Conservation (phyloP, 2,797 vertebrate species). For the Scomberomorus guttatus region DNA sequence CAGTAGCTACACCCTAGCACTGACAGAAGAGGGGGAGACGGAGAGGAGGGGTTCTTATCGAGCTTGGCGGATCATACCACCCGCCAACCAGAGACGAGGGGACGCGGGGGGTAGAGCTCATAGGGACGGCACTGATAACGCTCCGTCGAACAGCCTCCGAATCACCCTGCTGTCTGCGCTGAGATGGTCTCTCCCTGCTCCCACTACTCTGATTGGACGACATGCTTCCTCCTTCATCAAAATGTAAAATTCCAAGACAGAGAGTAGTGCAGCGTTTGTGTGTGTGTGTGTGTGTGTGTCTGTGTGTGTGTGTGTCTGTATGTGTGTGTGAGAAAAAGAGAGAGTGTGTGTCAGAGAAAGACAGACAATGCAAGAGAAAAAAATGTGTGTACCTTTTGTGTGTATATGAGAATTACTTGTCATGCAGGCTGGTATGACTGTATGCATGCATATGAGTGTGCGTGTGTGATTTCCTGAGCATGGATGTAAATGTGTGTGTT, state of each 20-base stretch:
- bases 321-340: constrained; percentile 31
- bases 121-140: constrained; percentile 23
- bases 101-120: constrained; percentile 40
- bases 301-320: constrained; percentile 21
- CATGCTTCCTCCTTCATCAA: constrained; percentile 84
- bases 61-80: constrained; percentile 78
- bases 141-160: constrained; percentile 5
- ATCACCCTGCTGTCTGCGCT: constrained; percentile 73
- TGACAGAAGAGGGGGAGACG: constrained; percentile 82
- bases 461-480: constrained; percentile 41
- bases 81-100: constrained; percentile 52
- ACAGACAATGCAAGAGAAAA: constrained; percentile 68
- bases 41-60: constrained; percentile 85
- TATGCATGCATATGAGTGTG: constrained; percentile 21
- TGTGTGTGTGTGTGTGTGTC: constrained; percentile 39
- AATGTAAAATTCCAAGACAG: constrained; percentile 87
- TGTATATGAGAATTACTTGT: constrained; percentile 58
- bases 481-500: constrained; percentile 68
- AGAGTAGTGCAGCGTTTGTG: constrained; percentile 77
- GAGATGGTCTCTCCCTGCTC: constrained; percentile 77
- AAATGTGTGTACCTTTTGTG: constrained; percentile 45
- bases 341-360: constrained; percentile 54
- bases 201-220: constrained; percentile 73
- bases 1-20: constrained; percentile 84
- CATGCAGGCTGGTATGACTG: constrained; percentile 59